Evolutionary conservation across 1,140 invertebrate species (phyloP).

Genomic region (Diorhabda elongata): DNA sequence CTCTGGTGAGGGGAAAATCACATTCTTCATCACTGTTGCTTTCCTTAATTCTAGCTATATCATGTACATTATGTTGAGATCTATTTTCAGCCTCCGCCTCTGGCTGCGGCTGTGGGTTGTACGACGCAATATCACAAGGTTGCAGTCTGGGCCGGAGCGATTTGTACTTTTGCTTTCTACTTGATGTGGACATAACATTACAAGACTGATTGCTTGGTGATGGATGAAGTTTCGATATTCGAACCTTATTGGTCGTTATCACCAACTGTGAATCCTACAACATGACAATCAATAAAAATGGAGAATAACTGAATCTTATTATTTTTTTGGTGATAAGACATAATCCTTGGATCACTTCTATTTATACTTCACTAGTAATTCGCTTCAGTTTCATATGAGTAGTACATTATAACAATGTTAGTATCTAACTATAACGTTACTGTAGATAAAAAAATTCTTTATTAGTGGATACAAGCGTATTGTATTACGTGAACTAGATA

Average conservation of each 20-base stretch:
- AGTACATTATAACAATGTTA: no score
- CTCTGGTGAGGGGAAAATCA: constrained; percentile 46
- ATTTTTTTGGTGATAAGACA: no score
- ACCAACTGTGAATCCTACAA: constrained; percentile 7
- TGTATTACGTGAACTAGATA: no score
- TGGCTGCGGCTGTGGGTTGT: constrained; percentile 35
- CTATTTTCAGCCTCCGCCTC: constrained; percentile 30
- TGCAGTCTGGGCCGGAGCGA: constrained; percentile 51
- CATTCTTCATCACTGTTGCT: constrained; percentile 32
- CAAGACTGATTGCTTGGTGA: background rate
- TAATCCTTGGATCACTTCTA: no score
- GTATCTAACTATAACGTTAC: no score
- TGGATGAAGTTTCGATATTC: constrained; percentile 36
- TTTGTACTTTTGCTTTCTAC: constrained; percentile 49
- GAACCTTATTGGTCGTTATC: constrained; percentile 28
- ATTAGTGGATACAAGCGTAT: no score
- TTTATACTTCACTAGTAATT: no score
- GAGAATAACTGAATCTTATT: no score
- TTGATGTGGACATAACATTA: constrained; percentile 22
- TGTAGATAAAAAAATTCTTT: no score
- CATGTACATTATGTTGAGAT: constrained; percentile 40
- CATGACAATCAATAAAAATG: no score
- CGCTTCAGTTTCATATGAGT: no score
- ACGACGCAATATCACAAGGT: constrained; percentile 45
- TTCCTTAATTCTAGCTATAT: constrained; percentile 33